Evolutionary conservation across 2,888 invertebrate species (phyloP).

Genomic region (Campopleginae sp.): DNA sequence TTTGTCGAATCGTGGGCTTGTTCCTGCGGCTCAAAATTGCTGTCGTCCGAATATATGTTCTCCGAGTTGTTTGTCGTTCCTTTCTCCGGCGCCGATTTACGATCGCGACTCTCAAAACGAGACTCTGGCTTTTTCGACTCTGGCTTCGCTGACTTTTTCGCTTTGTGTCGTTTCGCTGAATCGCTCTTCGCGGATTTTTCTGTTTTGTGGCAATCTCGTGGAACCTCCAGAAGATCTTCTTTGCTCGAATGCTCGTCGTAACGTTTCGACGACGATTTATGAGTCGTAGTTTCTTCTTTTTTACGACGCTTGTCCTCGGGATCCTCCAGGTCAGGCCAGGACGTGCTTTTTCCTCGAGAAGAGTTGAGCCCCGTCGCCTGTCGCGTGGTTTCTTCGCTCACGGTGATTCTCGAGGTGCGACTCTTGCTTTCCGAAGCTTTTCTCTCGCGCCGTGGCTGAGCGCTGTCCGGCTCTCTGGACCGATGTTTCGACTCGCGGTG

Average conservation of each 20-base stretch:
- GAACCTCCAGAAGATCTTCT: slow-evolving; percentile 44
- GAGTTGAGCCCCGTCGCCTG: slow-evolving; percentile 57
- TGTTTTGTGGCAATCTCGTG: slow-evolving; percentile 12
- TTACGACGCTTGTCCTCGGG: slow-evolving; percentile 41
- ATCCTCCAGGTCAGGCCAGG: slow-evolving; percentile 59
- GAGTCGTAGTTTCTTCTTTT: slow-evolving; percentile 11
- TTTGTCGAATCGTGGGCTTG: neutral
- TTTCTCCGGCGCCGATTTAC: neutral
- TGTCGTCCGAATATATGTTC: slow-evolving; percentile 81
- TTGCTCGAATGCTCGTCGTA: slow-evolving; percentile 29
- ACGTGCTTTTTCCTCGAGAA: slow-evolving; percentile 60
- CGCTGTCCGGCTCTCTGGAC: slow-evolving; percentile 60
- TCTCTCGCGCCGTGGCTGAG: slow-evolving; percentile 28
- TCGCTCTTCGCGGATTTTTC: slow-evolving; percentile 36
- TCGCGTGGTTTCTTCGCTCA: slow-evolving; percentile 50
- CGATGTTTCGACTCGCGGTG: slow-evolving; percentile 47
- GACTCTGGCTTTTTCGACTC: slow-evolving; percentile 49
- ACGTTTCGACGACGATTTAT: slow-evolving; percentile 11
- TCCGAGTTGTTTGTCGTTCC: neutral
- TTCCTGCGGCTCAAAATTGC: slow-evolving; percentile 76
- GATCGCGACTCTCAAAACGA: slow-evolving; percentile 33
- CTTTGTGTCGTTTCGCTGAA: slow-evolving; percentile 38
- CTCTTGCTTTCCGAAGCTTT: slow-evolving; percentile 34
- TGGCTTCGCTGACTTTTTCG: slow-evolving; percentile 54
- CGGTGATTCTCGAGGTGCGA: neutral